Evolutionary conservation across 1,140 invertebrate genomes (phyloP).

Genomic region (Acromyrmex heyeri): DNA sequence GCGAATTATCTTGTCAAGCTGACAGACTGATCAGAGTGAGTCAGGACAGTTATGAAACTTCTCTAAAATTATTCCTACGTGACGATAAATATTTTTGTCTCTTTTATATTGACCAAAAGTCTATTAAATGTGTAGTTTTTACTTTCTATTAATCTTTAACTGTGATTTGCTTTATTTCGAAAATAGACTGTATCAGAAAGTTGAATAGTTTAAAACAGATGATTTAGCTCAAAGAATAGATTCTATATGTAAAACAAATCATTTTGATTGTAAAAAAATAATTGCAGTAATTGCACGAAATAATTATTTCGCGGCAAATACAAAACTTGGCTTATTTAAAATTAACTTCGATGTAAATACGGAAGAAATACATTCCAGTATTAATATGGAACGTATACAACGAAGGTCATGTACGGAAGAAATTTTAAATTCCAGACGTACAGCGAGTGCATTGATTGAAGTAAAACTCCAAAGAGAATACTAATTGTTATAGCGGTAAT

Average conservation of each 20-base stretch:
- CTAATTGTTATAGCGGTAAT: not conserved
- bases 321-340: not conserved
- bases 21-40: slow-evolving; percentile 16
- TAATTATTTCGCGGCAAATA: not conserved
- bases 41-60: slow-evolving; percentile 34
- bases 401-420: slow-evolving; percentile 34
- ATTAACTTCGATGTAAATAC: not conserved
- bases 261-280: not conserved
- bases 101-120: not conserved
- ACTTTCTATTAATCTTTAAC: not conserved
- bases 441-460: slow-evolving; percentile 20
- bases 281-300: not conserved
- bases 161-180: not conserved
- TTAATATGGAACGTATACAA: slow-evolving; percentile 28
- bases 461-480: slow-evolving; percentile 24
- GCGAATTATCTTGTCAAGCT: slow-evolving; percentile 1
- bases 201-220: not conserved
- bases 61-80: not conserved
- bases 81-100: not conserved
- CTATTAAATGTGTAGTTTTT: not conserved
- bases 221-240: not conserved
- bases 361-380: not conserved
- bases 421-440: slow-evolving; percentile 44
- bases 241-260: not conserved
- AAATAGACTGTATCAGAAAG: not conserved